Conservation (phyloP, 2,113 vertebrate genomes). For the Verasper variegatus region DNA sequence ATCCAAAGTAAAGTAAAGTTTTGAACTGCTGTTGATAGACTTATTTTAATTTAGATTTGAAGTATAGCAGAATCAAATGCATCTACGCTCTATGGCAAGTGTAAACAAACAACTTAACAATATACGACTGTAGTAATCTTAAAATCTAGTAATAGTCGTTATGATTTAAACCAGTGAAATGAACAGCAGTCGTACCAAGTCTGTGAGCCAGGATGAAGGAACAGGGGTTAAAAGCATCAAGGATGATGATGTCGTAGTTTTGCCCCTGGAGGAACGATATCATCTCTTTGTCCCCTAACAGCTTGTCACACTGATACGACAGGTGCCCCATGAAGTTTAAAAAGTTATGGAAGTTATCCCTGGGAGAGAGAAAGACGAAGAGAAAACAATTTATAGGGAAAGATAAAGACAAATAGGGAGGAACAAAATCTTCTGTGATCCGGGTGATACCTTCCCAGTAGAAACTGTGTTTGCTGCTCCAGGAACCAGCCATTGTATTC, state of each 20-base stretch:
- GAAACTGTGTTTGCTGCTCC: constrained; percentile 58
- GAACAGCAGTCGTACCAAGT: constrained; percentile 53
- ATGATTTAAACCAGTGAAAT: neutral
- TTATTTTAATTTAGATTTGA: neutral
- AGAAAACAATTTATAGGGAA: neutral
- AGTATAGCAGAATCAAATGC: neutral
- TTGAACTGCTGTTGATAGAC: neutral
- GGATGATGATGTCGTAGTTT: constrained; percentile 59
- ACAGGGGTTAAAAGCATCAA: constrained; percentile 78
- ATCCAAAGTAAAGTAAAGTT: constrained; percentile 5
- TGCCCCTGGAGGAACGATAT: constrained; percentile 69
- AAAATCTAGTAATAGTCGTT: too few species aligned
- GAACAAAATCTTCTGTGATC: neutral
- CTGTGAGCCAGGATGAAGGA: constrained; percentile 72
- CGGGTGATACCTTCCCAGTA: constrained; percentile 51
- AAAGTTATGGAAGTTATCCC: constrained; percentile 48
- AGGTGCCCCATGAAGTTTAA: constrained; percentile 57
- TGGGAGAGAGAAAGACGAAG: constrained; percentile 40
- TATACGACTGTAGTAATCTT: neutral
- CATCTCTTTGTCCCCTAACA: constrained; percentile 59
- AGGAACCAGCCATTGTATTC: constrained; percentile 55
- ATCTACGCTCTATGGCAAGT: neutral
- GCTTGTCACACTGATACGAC: constrained; percentile 70
- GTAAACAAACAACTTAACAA: neutral
- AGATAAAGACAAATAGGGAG: neutral